Conservation (phyloP, 1,140 invertebrate species). For the Atta colombica region DNA sequence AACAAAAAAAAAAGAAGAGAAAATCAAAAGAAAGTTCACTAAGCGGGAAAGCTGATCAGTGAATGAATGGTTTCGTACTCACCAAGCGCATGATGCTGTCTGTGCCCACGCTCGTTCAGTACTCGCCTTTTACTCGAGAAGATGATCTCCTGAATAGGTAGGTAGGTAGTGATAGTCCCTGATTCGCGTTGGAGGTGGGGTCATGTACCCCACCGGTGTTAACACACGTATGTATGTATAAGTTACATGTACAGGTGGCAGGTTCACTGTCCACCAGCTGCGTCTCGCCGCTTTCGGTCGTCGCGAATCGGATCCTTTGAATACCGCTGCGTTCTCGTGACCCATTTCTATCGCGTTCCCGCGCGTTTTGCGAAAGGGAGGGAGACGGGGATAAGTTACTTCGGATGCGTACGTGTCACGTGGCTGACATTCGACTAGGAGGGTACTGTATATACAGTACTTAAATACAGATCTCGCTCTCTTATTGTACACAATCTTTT, state of each 20-base stretch:
- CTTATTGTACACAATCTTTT: neutral
- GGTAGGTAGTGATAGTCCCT: slow-evolving; percentile 64
- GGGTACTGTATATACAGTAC: too few relatives aligned
- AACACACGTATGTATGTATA: slow-evolving; percentile 47
- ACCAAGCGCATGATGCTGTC: slow-evolving; percentile 82
- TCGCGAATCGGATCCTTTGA: slow-evolving; percentile 25
- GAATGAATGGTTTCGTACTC: slow-evolving; percentile 77
- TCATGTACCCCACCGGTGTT: slow-evolving; percentile 55
- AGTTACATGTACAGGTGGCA: neutral
- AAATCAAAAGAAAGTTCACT: slow-evolving; percentile 37
- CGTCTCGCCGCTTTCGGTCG: slow-evolving; percentile 17
- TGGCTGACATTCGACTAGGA: neutral
- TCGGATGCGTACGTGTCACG: neutral
- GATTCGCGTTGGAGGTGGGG: slow-evolving; percentile 67
- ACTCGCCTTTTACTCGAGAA: slow-evolving; percentile 79
- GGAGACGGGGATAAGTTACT: neutral
- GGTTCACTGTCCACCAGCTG: slow-evolving; percentile 18
- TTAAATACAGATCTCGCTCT: neutral
- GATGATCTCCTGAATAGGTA: slow-evolving; percentile 72
- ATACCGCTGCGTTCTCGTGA: slow-evolving; percentile 12
- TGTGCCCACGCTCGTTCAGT: slow-evolving; percentile 71
- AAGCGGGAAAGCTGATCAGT: slow-evolving; percentile 58
- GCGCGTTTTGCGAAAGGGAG: neutral
- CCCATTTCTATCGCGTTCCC: slow-evolving; percentile 4
- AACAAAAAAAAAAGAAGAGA: neutral